These are phyloP conservation scores for Vulpes lagopus DNA, from an alignment of 2,113 vertebrate genomes.

Conservation along the genomic window DNA sequence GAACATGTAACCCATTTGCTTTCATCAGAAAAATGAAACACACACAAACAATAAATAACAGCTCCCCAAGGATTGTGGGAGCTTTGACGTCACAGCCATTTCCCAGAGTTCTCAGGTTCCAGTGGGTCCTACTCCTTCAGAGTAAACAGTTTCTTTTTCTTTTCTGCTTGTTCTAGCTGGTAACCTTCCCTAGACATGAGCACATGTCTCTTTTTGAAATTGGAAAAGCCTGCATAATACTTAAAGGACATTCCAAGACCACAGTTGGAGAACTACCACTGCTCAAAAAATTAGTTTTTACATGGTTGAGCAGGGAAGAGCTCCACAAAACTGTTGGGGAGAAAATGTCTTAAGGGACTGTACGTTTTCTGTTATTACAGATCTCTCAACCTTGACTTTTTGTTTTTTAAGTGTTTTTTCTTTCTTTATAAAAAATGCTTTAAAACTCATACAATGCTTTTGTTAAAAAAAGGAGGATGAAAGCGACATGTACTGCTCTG, in stretches of 20 bases:
- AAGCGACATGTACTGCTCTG: background rate
- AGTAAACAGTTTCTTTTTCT: constrained; percentile 56
- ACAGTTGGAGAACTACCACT: background rate
- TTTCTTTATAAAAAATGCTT: background rate
- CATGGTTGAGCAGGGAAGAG: background rate
- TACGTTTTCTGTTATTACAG: background rate
- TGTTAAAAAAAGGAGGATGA: background rate
- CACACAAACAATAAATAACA: background rate
- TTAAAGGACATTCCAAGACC: background rate
- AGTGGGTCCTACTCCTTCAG: background rate
- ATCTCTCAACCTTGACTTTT: constrained; percentile 10
- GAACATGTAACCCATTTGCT: background rate
- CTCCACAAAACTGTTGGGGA: background rate
- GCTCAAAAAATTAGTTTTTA: background rate
- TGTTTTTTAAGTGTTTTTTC: background rate
- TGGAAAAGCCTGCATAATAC: background rate
- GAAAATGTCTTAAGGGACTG: background rate
- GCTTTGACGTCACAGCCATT: background rate
- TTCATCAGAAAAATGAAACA: constrained; percentile 1
- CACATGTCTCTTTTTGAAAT: constrained; percentile 46
- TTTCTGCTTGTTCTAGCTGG: constrained; percentile 42
- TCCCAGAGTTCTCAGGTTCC: background rate
- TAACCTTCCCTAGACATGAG: constrained; percentile 53
- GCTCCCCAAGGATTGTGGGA: background rate
- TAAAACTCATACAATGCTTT: background rate